Evolutionary conservation across 2,888 invertebrate species (phyloP).

Genomic region (Enoplolaimus lenunculus): DNA sequence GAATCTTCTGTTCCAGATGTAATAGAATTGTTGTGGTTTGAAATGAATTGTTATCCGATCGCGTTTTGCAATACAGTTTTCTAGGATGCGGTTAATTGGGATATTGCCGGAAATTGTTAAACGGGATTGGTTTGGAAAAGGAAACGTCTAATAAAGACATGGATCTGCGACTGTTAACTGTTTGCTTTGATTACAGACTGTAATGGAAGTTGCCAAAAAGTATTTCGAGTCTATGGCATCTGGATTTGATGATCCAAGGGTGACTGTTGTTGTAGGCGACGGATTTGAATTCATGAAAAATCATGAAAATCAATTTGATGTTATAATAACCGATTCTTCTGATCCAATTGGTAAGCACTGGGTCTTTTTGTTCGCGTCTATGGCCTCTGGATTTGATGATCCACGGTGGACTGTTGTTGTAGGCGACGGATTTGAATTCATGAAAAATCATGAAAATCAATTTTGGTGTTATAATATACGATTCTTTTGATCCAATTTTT

Average conservation of each 20-base stretch:
- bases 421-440: conserved; percentile 85
- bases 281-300: conserved; percentile 85
- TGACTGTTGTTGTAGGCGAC: conserved; percentile 70
- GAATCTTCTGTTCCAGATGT: too few relatives aligned
- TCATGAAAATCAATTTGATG: conserved; percentile 69
- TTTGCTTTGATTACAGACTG: conserved; percentile 50
- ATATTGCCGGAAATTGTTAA: too few relatives aligned
- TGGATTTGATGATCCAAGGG: conserved; percentile 67
- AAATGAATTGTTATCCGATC: too few relatives aligned
- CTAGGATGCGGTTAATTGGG: too few relatives aligned
- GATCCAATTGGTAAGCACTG: conserved; percentile 74
- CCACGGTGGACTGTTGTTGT: conserved; percentile 68
- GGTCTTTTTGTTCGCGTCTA: too few relatives aligned
- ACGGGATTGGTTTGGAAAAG: too few relatives aligned
- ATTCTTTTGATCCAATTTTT: conserved; percentile 92
- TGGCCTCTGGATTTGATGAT: conserved; percentile 70
- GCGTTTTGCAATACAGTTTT: too few relatives aligned
- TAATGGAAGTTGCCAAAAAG: conserved; percentile 73
- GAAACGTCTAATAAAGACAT: too few relatives aligned
- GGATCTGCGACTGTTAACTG: too few relatives aligned
- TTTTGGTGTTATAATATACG: conserved; percentile 98
- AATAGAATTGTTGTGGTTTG: too few relatives aligned
- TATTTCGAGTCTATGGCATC: conserved; percentile 77
- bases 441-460: conserved; percentile 62
- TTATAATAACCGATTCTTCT: conserved; percentile 94